Evolutionary conservation across 2,888 invertebrate genomes (phyloP), one percentile per base, ranked within the genome.

Genomic region (Pterostichus niger): DNA sequence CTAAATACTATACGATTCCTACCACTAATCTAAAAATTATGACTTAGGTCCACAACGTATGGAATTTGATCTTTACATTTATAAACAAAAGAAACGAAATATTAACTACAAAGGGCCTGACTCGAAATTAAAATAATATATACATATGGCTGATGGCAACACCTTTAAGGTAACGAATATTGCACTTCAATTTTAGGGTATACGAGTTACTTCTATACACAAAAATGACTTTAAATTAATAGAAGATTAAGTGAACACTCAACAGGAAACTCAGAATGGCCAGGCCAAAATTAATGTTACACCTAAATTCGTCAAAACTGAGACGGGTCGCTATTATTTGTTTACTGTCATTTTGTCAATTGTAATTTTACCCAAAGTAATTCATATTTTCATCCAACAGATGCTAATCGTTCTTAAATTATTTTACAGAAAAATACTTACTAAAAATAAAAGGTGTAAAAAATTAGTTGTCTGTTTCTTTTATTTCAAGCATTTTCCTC

Each of bases 11-110:
- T 49, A 79, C 61, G 79, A 64, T 64, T 44, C 46, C 56, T 75
- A 78, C 40, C 64, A 73, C 79, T 83, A 79, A 49, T 84, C 85
- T 86, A 85, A 83, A 82, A 84, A 85, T 85, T 84, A 85, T 86
- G 86, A 86, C 86, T 87, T 87, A 87, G 87, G 87, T 86, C 86
- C 87, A 86, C 86, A 85, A 61, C 52, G 35, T 82, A 86, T 84
- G 85, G 85, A 85, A 86, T 86, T 86, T 86, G 86, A 86, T 86
- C 85, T 85, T 85, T 76, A 56, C 80, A 52, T 78, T 13, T 59
- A 79, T 44, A 79, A 81, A 49, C 73, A n/a, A 83, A 77, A 78
- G 83, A 84, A 79, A 75, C 54, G 44, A 82, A 73, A 15, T 17
- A 68, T 76, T 82, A 82, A 82, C 59, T 76, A 82, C 76, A 77